Evolutionary conservation across 2,797 vertebrate genomes (phyloP).

Genomic region (Fundulus diaphanus): DNA sequence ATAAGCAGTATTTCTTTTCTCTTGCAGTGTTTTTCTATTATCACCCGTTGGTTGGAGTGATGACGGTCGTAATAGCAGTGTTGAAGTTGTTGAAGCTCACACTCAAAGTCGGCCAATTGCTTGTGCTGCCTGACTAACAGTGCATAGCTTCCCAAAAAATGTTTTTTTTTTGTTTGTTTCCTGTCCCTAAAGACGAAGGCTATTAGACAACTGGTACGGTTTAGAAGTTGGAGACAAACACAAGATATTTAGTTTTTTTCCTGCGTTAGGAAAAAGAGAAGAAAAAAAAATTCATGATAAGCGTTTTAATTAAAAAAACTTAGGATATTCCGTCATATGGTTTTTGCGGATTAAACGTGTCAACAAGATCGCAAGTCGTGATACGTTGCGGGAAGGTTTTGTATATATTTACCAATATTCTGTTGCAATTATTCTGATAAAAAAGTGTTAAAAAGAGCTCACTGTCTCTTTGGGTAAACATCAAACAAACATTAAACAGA

Average conservation of each 20-base stretch:
- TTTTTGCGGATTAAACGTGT: no score
- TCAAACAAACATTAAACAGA: no score
- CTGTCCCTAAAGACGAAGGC: slow-evolving; percentile 29
- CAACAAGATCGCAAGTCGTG: neutral
- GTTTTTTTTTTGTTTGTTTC: slow-evolving; percentile 15
- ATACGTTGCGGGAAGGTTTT: no score
- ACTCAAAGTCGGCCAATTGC: slow-evolving; percentile 11
- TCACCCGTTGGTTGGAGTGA: neutral
- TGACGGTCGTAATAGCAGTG: neutral
- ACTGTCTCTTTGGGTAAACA: no score
- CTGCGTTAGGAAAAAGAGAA: neutral
- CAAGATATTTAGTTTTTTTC: neutral
- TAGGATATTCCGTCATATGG: no score
- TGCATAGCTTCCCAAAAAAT: slow-evolving; percentile 12
- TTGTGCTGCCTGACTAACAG: slow-evolving; percentile 10
- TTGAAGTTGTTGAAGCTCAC: slow-evolving; percentile 9
- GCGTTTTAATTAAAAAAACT: neutral
- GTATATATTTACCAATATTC: no score
- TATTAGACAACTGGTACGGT: slow-evolving; percentile 9
- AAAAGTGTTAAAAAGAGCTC: no score
- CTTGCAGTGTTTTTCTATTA: neutral
- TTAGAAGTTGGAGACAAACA: neutral
- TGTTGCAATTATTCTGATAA: no score
- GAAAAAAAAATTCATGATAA: neutral
- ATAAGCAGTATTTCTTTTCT: slow-evolving; percentile 5